Percentiles rank a stretch among this genome's conserved stretches.
Conservation (phyloP, 2,888 invertebrate species). For the Hecatera dysodea region DNA sequence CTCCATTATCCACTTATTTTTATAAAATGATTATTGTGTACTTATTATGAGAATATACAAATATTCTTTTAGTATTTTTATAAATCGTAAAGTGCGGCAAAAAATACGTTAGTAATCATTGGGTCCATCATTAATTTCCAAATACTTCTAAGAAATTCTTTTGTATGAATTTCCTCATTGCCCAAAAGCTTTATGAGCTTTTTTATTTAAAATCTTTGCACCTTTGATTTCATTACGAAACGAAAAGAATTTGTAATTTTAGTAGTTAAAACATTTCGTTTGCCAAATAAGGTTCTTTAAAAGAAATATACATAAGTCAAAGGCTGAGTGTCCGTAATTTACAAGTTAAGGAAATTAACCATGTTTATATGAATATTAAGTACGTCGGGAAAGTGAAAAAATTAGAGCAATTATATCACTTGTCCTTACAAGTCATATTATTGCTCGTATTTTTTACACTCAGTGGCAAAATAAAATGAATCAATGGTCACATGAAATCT, state of each 20-base stretch:
- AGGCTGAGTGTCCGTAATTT: constrained; percentile 17
- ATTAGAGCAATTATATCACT: not conserved
- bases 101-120: constrained; percentile 12
- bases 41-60: no score
- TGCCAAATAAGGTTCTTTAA: constrained; percentile 26
- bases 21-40: no score
- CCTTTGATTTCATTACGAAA: constrained; percentile 15
- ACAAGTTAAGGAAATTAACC: constrained; percentile 23
- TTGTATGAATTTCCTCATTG: constrained; percentile 21
- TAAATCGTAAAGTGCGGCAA: not conserved
- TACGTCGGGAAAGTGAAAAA: not conserved
- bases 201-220: constrained; percentile 19
- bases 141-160: constrained; percentile 29
- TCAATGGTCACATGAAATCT: not conserved
- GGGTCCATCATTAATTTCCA: constrained; percentile 17
- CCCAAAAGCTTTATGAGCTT: constrained; percentile 20
- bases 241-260: constrained; percentile 44
- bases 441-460: not conserved
- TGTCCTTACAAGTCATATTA: no score
- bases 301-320: constrained; percentile 29
- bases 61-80: not conserved
- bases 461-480: not conserved
- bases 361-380: constrained; percentile 10
- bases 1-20: no score
- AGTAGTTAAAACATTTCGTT: constrained; percentile 21